phyloP scores from a whole-genome alignment of 2,888 invertebrate species.

The Papilio elwesi region DNA sequence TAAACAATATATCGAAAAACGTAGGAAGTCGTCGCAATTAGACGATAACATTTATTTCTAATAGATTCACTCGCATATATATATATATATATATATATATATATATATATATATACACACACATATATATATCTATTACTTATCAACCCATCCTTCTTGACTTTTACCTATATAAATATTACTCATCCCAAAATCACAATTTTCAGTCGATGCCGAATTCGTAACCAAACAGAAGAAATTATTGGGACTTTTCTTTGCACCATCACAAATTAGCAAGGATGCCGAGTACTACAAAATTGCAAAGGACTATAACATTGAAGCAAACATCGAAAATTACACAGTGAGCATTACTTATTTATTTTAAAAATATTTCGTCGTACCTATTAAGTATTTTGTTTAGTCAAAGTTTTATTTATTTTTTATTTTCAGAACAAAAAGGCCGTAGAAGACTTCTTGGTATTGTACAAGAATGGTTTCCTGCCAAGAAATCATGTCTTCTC shows the following conservation, averaged over 20 bases:
- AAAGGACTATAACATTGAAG: slow-evolving; percentile 64
- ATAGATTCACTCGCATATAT: too few relatives aligned
- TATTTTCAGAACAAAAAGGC: slow-evolving; percentile 69
- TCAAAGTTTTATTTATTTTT: slow-evolving; percentile 13
- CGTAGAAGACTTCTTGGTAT: slow-evolving; percentile 70
- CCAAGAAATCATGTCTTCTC: slow-evolving; percentile 80
- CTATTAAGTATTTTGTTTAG: not conserved
- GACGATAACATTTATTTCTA: too few relatives aligned
- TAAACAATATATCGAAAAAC: too few relatives aligned
- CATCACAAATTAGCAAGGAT: slow-evolving; percentile 63
- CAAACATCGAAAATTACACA: slow-evolving; percentile 68
- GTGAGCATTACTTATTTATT: slow-evolving; percentile 53
- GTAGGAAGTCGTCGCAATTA: too few relatives aligned
- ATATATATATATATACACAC: too few relatives aligned
- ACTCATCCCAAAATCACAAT: not conserved
- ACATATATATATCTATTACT: too few relatives aligned
- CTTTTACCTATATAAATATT: not conserved
- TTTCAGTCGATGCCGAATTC: slow-evolving; percentile 48
- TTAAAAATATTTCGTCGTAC: not conserved
- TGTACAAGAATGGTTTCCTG: slow-evolving; percentile 74
- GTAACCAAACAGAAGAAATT: slow-evolving; percentile 67
- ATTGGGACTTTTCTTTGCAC: slow-evolving; percentile 73
- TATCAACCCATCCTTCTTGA: too few relatives aligned
- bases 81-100: too few relatives aligned
- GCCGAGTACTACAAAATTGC: slow-evolving; percentile 69